These are phyloP conservation scores for Sycophila texana DNA, from an alignment of 2,888 invertebrate species.

Conservation along the genomic window DNA sequence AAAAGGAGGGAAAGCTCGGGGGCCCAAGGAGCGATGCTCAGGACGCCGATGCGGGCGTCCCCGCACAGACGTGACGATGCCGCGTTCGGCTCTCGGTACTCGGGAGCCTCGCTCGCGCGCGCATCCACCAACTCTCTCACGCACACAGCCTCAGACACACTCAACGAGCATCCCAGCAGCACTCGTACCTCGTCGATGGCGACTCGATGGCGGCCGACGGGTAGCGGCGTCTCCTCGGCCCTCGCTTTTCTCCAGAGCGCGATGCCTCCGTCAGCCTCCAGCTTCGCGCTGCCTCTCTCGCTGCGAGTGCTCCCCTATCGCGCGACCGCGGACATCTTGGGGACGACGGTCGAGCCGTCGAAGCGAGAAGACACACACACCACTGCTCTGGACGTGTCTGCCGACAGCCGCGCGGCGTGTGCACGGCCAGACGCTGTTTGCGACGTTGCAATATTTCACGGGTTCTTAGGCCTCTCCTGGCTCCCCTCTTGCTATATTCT, in stretches of 20 bases:
- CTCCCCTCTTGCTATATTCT: neutral
- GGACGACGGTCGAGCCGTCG: slow-evolving; percentile 14
- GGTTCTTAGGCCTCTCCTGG: neutral
- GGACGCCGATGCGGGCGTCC: no score
- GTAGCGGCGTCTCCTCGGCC: neutral
- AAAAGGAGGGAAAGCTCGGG: no score
- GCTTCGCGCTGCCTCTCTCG: neutral
- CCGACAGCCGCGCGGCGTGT: slow-evolving; percentile 11
- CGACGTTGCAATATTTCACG: slow-evolving; percentile 69
- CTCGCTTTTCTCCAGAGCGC: neutral
- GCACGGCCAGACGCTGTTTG: slow-evolving; percentile 64
- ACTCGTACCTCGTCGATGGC: neutral
- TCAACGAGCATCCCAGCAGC: neutral
- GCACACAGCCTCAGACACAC: neutral
- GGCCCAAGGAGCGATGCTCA: no score
- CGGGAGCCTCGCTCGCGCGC: neutral
- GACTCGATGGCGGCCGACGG: neutral
- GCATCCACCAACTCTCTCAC: neutral
- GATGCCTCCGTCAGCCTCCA: neutral
- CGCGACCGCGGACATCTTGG: slow-evolving; percentile 67
- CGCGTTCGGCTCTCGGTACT: no score
- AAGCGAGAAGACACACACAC: neutral
- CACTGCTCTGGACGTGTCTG: slow-evolving; percentile 16
- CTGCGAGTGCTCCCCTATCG: slow-evolving; percentile 58
- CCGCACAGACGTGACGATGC: no score